Evolutionary conservation across 1,140 invertebrate genomes (phyloP), one percentile per base, ranked within the genome.

Genomic region (Laodelphax striatellus): DNA sequence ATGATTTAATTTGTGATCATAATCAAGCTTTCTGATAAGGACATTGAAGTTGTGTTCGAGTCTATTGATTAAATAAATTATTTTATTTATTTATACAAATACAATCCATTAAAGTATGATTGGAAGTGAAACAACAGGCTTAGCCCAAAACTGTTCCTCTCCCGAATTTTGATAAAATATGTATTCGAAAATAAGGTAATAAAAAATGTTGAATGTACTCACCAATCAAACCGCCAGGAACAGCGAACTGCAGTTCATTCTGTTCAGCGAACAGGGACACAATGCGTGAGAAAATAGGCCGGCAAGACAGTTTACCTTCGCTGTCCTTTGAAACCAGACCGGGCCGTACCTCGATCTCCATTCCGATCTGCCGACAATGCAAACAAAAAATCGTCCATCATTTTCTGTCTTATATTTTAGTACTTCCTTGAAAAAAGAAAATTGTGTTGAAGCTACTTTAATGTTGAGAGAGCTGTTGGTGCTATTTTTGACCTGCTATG

Each of bases 221-320:
- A 85, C 85, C 95, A 69, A 98, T 98, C 17, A 99, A 79, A 28
- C 97, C 97, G 64, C 97, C 97, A 64, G 97, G 97, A 50, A 99
- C 97, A 60, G 97, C 97, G 77, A 92, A 99, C 74, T 98, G 93
- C 28, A 99, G 77, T 73, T 98, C 94, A 76, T 99, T 99, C 77
- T 98, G 94, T 76, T 99, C 97, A 58, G 97, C 92, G 76, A 89
- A 98, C 1, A 99, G 76, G n/a, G 97, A 99, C 6, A 99, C 92
- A 71, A 99, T 97, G 61, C 89, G 82, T 8, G 96, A 98, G 70
- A 92, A 93, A 68, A 99, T 98, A 6, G 97, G 97, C 61, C 85
- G 84, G 75, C 97, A 99, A 10, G 92, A 94, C 57, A 99, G 77
- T 71, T 94, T 94, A 53, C 96, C 97, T 71, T 98, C 93, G 21